Base-by-base conservation (phyloP, 2,113 vertebrate species). In the Pseudorasbora parva region DNA sequence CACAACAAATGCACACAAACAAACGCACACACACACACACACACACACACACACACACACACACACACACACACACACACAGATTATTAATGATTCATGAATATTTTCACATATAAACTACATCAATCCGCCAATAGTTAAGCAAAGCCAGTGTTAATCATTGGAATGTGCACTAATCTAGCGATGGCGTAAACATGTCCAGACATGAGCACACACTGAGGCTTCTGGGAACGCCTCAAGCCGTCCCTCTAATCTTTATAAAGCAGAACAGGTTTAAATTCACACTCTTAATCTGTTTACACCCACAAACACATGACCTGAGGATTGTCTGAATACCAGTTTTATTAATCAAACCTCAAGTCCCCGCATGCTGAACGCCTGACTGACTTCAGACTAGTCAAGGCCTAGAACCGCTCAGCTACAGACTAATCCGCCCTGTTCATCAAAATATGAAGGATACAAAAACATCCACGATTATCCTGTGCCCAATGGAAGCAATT, bases 221-320 rank as follows among this genome's bases (percentile, higher is more conserved):
- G 17, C 9, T 68, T 41, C 33, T 68, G 4, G 9, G 64, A 68
- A 41, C 5, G 8, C 11, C 64, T 21, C 33, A 3, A 10, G 30
- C 30, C 2, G 21, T 41, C 33, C 64, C 17, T 68, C 9, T 43
- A 43, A 71, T 71, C 68, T 71, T 23, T 71, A 71, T 14, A 69
- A 43, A 71, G 21, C 68, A 69, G 66, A 69, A 43, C 33, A 69
- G 66, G 66, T 43, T 69, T 69, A n/a, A n/a, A 71, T 43, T 71
- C 37, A 71, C 68, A 14, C 68, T 71, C 11, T 19, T 43, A 41
- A 68, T 41, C 64, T 5, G 64, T 68, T 21, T 68, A 30, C 64
- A 66, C 64, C 2, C 30, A 69, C 19, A 37, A 68, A 69, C 33
- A 1, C 19, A 1, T 71, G 68, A 23, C 19, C 68, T 71, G 68